A percentile compares a stretch with the other conserved stretches of the same genome.
phyloP scores from a whole-genome alignment of 2,797 vertebrate genomes.

The Brotula barbata region DNA sequence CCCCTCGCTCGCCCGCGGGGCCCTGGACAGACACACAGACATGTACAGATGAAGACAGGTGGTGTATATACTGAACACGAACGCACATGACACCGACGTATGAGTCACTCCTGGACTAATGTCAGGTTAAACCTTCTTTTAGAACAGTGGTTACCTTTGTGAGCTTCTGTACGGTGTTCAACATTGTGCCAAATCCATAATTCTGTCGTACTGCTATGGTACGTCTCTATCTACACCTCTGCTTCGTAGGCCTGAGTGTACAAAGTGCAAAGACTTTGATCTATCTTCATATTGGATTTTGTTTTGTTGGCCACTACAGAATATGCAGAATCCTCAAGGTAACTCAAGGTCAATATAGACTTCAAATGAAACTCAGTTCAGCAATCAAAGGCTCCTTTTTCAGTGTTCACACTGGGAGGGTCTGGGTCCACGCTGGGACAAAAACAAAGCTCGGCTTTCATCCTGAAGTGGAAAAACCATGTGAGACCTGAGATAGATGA shows the following conservation, averaged over 20 bases:
- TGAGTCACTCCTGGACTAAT: no score
- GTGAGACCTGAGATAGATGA: not conserved
- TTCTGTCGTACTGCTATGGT: constrained; percentile 9
- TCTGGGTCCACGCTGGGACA: not conserved
- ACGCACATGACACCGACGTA: no score
- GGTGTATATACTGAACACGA: constrained; percentile 19
- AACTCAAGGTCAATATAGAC: not conserved
- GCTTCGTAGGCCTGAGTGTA: not conserved
- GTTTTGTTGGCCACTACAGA: constrained; percentile 15
- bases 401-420: no score
- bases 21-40: constrained; percentile 82
- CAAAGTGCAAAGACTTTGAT: constrained; percentile 36
- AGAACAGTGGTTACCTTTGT: constrained; percentile 38
- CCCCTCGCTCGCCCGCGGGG: constrained; percentile 84
- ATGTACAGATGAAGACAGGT: constrained; percentile 42
- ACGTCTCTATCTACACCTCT: constrained; percentile 10
- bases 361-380: no score
- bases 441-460: constrained; percentile 9
- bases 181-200: constrained; percentile 40
- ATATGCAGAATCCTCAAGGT: constrained; percentile 9
- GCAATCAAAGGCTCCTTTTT: no score
- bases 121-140: no score
- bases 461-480: not conserved
- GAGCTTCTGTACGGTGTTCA: not conserved
- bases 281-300: constrained; percentile 39